Base-by-base conservation (phyloP, 2,797 vertebrate genomes). In the Phrynocephalus vlangalii region DNA sequence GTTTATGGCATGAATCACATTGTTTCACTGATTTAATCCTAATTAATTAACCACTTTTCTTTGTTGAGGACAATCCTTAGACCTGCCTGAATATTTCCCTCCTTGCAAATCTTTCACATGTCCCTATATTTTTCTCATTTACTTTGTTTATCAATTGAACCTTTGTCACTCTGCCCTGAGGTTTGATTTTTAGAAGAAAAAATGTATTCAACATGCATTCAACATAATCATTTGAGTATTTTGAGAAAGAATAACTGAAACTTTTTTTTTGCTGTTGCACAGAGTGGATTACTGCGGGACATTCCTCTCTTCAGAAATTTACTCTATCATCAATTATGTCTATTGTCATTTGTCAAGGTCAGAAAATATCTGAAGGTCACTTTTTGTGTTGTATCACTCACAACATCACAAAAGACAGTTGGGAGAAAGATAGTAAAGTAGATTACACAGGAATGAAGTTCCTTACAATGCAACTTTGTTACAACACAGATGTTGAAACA, bases 11-110 rank as follows among this genome's bases (percentile, higher is more conserved):
- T 89, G 79, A 83, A 63, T 87, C 71, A 77, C 60, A 6, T 90
- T 73, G 83, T 77, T 48, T 0, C 24, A 6, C 83, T 91, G 79
- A 91, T 79, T 91, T 86, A 89, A 93, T 89, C 38, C 79, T 44
- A 85, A 16, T 48, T 82, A 88, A 86, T 82, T 86, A 89, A 75
- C 22, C 86, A 20, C 16, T 77, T 87, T 2, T 5, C 6, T 88
- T 83, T 85, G 60, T 52, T 80, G 71, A 68, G 75, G 6, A 6
- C 63, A 24, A n/a, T 60, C 38, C 44, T 33, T 66, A 91, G n/a
- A 3, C 8, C 8, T 83, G 66, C 3, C 3, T 75, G 33, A 1
- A 79, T 0, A 22, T 60, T 89, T 84, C 66, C 44, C 10, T 44
- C 5, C 0, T 82, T 84, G 8, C 81, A 84, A 87, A 91, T 24